Conservation (phyloP, 2,797 vertebrate species). For the Crocodylus rhombifer region DNA sequence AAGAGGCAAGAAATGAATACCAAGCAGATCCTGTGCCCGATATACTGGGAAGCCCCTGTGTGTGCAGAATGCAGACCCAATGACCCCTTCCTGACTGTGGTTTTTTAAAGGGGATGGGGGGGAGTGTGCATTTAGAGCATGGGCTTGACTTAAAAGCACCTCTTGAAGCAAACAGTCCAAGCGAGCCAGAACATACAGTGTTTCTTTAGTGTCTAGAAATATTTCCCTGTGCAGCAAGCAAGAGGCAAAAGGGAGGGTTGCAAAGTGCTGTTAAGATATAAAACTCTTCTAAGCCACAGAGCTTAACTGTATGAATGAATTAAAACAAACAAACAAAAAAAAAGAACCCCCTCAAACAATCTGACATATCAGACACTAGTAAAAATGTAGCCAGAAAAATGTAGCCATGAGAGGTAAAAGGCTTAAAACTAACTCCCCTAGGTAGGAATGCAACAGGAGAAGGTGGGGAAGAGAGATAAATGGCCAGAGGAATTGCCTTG, state of each 20-base stretch:
- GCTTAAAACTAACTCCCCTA: background rate
- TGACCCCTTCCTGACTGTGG: background rate
- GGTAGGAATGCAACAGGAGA: background rate
- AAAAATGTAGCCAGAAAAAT: background rate
- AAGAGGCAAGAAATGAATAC: slow-evolving; percentile 29
- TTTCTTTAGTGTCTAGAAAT: background rate
- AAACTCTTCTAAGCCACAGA: slow-evolving; percentile 5
- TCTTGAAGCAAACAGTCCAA: background rate
- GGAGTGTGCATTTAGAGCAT: no score
- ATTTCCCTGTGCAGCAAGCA: background rate
- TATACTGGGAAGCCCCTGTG: background rate
- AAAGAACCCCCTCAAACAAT: background rate
- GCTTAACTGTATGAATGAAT: background rate
- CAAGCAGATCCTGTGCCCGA: background rate
- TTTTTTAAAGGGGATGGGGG: background rate
- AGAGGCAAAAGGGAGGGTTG: background rate
- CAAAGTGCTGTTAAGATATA: background rate
- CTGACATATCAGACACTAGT: background rate
- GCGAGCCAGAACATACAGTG: background rate
- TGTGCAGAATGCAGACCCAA: background rate
- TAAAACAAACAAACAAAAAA: background rate
- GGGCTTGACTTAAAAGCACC: background rate
- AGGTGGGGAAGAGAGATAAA: background rate
- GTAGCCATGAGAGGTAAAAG: background rate
- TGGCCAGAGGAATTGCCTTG: background rate